A percentile compares a stretch with the other conserved stretches of the same genome.
These are phyloP conservation scores for Ciconia stormi DNA, from an alignment of 2,113 vertebrate genomes.

Conservation along the genomic window DNA sequence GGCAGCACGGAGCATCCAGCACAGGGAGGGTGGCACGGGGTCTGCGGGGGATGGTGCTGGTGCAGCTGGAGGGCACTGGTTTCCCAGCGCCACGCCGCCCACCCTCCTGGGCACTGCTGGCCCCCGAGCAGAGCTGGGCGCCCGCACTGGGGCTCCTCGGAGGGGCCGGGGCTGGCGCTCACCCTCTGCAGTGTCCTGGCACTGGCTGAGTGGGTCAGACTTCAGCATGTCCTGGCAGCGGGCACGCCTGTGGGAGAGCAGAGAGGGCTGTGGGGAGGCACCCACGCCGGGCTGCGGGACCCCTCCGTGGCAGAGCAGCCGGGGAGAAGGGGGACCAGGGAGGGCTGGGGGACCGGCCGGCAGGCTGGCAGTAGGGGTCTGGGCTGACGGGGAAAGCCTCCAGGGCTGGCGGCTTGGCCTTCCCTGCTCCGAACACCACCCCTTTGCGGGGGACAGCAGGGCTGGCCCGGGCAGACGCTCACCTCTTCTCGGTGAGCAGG, in stretches of 20 bases:
- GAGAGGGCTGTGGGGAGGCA: not conserved
- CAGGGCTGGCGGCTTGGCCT: not conserved
- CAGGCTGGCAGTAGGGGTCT: not conserved
- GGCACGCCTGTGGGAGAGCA: conserved; percentile 65
- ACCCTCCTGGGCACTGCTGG: not conserved
- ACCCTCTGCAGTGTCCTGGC: conserved; percentile 78
- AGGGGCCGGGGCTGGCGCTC: not conserved
- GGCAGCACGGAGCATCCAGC: not conserved
- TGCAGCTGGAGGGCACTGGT: not conserved
- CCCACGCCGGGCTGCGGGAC: fast-evolving
- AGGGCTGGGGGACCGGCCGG: not conserved
- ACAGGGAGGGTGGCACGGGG: fast-evolving
- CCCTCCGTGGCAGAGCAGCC: not conserved
- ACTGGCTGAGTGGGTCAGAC: conserved; percentile 81
- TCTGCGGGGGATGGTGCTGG: fast-evolving
- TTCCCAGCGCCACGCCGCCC: not conserved
- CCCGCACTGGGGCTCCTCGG: fast-evolving
- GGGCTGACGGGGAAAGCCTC: not conserved
- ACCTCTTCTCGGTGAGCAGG: conserved; percentile 82
- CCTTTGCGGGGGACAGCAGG: not conserved
- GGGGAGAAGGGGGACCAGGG: not conserved
- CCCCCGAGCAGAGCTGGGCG: not conserved
- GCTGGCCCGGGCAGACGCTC: fast-evolving
- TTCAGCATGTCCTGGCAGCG: conserved; percentile 81
- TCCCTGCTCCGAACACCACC: not conserved